Base-by-base conservation (phyloP, 2,797 vertebrate genomes). In the Enteromius anoplus region DNA sequence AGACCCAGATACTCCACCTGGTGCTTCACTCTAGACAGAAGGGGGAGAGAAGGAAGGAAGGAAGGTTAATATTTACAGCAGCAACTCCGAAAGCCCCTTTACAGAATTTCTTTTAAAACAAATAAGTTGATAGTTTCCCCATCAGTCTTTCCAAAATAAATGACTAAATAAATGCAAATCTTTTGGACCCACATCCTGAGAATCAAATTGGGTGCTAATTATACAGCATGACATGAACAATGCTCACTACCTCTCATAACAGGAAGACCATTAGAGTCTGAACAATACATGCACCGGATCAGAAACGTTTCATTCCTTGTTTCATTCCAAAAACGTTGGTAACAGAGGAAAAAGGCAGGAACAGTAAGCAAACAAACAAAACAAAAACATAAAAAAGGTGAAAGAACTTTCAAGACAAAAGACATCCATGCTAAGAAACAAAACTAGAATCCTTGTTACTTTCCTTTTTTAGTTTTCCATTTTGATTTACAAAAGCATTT, bases 1-100 rank as follows among this genome's bases (percentile, higher is more conserved):
- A 99, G 93, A 81, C 98, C 98, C 70, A 99, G 93, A 88, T 99
- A 99, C 86, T 99, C 98, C 66, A 99, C 98, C 87, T 99, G 98
- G 89, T 99, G 98, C 89, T 99, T 99, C 19, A 99, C 97, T 87
- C 98, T 99, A 62, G 15, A 75, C 51, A 64, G 2, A 80, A 82
- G 89, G 49, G 82, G 89, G 53, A 83, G 49, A 53, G 51, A 40
- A 5, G 32, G 51, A 80, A 23, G 37, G 79, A 71, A 73, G 42
- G 45, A 73, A 40, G 55, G 21, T 82, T 53, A 32, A 79, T 55
- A 71, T 72, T 37, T 29, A 29, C 17, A 51, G 23, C 23, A 19
- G 34, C 49, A 80, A 64, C 10, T 80, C 3, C 71, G n/a, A 81
- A 81, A 60, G 2, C 12, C 3, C 7, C 68, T 81, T 49, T 9